A percentile compares a stretch with the other conserved stretches of the same genome.
phyloP scores from a whole-genome alignment of 1,140 invertebrate species.

The Leptinotarsa defecta region DNA sequence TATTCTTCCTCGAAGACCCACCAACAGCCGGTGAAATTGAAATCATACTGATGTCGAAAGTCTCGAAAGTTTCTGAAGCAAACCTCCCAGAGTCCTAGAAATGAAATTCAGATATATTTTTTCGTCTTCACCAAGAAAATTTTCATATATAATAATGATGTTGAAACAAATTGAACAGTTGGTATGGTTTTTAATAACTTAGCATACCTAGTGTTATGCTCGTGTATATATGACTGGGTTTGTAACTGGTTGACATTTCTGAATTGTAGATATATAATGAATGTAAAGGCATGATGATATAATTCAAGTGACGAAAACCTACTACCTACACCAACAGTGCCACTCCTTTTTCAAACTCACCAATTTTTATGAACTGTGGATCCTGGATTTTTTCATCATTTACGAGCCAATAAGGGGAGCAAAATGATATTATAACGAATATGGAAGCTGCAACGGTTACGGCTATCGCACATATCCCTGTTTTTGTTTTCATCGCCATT shows the following conservation, averaged over 20 bases:
- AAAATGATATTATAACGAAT: constrained; percentile 84
- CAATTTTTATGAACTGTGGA: constrained; percentile 80
- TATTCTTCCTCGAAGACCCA: constrained; percentile 94
- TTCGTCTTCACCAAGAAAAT: not conserved
- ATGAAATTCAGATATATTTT: constrained; percentile 1
- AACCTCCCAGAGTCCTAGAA: constrained; percentile 89
- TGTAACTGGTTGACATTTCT: no score
- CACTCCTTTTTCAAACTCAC: constrained; percentile 60
- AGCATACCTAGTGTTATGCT: no score
- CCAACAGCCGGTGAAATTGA: constrained; percentile 80
- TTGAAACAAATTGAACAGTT: not conserved
- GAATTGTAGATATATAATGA: no score
- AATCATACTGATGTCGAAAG: constrained; percentile 79
- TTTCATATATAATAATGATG: not conserved
- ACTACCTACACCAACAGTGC: not conserved
- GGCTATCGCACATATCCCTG: constrained; percentile 70
- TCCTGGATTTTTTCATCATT: constrained; percentile 80
- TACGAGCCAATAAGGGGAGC: constrained; percentile 90
- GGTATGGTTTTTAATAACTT: not conserved
- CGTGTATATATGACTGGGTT: no score
- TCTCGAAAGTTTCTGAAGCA: constrained; percentile 87
- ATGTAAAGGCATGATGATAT: no score
- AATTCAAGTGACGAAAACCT: no score
- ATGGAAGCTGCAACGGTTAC: constrained; percentile 71
- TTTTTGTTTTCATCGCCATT: constrained; percentile 68